Evolutionary conservation across 2,888 invertebrate species (phyloP).

Genomic region (Mycalesis mineus): DNA sequence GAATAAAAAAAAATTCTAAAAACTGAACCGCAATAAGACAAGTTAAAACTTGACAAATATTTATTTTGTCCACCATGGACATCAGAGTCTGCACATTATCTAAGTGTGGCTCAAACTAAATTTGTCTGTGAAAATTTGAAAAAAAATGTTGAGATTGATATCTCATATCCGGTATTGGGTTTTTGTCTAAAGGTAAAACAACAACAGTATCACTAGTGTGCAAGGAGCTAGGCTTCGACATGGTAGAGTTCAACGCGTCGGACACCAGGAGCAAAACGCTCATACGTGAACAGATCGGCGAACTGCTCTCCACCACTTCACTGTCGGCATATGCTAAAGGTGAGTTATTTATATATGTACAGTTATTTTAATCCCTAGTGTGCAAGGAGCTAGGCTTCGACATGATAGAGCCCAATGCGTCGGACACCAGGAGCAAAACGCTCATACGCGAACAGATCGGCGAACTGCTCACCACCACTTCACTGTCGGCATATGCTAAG

Average conservation of each 20-base stretch:
- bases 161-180: too few species aligned
- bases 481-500: constrained; percentile 83
- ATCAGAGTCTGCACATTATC: too few species aligned
- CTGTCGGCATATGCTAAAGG: constrained; percentile 84
- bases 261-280: constrained; percentile 95
- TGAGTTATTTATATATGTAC: too few species aligned
- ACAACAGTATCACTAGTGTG: constrained; percentile 93
- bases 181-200: constrained; percentile 81
- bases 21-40: too few species aligned
- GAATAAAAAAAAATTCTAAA: too few species aligned
- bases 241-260: constrained; percentile 97
- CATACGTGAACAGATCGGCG: constrained; percentile 89
- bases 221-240: constrained; percentile 91
- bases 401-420: constrained; percentile 97
- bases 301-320: constrained; percentile 86
- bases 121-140: too few species aligned
- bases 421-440: constrained; percentile 95
- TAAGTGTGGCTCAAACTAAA: too few species aligned
- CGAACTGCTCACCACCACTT: constrained; percentile 86
- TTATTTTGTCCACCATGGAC: too few species aligned
- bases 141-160: too few species aligned
- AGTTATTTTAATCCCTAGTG: constrained; percentile 88
- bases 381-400: constrained; percentile 94
- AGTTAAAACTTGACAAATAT: too few species aligned
- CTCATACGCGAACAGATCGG: constrained; percentile 90